phyloP scores from a whole-genome alignment of 2,888 invertebrate genomes.

The Bugula neritina region DNA sequence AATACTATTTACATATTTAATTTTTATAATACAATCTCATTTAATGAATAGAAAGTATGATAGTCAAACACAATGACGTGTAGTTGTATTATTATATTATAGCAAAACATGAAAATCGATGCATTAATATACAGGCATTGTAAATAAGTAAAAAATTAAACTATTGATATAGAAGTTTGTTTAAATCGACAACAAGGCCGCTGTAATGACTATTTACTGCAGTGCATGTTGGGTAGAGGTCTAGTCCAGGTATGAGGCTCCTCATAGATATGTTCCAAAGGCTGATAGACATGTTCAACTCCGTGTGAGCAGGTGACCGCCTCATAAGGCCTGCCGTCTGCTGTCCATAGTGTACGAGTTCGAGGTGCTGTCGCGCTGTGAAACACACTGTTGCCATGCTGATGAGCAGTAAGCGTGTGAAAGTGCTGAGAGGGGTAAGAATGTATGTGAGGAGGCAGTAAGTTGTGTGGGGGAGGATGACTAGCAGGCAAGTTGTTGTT shows the following conservation, averaged over 20 bases:
- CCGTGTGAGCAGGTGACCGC: constrained; percentile 7
- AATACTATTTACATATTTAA: constrained; percentile 20
- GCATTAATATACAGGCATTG: constrained; percentile 1
- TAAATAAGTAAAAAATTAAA: constrained; percentile 14
- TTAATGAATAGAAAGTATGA: background rate
- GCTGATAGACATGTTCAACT: constrained; percentile 20
- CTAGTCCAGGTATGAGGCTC: constrained; percentile 15
- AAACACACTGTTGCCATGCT: background rate
- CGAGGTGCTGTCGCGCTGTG: background rate
- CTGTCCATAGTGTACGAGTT: constrained; percentile 5
- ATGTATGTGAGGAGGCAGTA: background rate
- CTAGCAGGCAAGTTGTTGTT: constrained; percentile 3
- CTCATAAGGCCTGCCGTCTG: constrained; percentile 20
- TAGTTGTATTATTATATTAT: background rate
- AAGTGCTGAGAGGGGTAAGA: background rate
- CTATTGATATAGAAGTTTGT: constrained; percentile 5
- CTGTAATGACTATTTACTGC: background rate
- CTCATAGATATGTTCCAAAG: constrained; percentile 19
- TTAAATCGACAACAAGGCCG: background rate
- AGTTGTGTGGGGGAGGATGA: background rate
- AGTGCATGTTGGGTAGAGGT: constrained; percentile 1
- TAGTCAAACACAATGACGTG: background rate
- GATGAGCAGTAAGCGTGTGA: background rate
- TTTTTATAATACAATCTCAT: background rate
- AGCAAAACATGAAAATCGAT: constrained; percentile 20